phyloP scores from a whole-genome alignment of 2,888 invertebrate genomes.

The Epicampocera succincta region DNA sequence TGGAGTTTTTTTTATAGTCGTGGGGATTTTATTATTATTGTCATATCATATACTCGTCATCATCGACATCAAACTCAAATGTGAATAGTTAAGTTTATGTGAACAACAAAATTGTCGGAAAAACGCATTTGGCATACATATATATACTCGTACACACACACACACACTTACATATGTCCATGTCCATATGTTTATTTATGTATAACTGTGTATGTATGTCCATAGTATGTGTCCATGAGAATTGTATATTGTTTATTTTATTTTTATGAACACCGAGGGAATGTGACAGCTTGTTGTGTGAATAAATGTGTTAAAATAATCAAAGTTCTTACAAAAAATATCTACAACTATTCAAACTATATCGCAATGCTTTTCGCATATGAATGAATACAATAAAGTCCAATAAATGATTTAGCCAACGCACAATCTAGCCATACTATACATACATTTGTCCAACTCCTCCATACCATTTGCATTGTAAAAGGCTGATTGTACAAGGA shows the following conservation, averaged over 20 bases:
- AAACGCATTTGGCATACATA: conserved; percentile 9
- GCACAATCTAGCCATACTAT: conserved; percentile 18
- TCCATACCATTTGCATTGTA: conserved; percentile 13
- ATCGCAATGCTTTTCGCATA: neutral
- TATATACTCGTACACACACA: no score
- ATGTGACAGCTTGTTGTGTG: conserved; percentile 79
- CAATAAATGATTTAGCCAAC: conserved; percentile 5
- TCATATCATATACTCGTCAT: no score
- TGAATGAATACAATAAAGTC: neutral
- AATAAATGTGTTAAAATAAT: conserved; percentile 39
- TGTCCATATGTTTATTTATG: no score
- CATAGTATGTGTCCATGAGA: no score
- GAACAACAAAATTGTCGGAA: conserved; percentile 6
- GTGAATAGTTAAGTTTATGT: conserved; percentile 37
- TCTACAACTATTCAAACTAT: conserved; percentile 41
- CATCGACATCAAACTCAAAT: conserved; percentile 44
- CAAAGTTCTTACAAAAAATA: conserved; percentile 27
- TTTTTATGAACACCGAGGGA: conserved; percentile 78
- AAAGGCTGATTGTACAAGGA: conserved; percentile 7
- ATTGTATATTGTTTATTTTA: conserved; percentile 39
- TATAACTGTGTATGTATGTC: no score
- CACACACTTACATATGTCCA: no score
- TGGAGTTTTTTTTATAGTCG: conserved; percentile 18
- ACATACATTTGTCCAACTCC: neutral
- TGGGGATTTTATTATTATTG: conserved; percentile 57